Evolutionary conservation across 1,140 invertebrate species (phyloP), one percentile per base, ranked within the genome.

Genomic region (Dendroctonus valens): DNA sequence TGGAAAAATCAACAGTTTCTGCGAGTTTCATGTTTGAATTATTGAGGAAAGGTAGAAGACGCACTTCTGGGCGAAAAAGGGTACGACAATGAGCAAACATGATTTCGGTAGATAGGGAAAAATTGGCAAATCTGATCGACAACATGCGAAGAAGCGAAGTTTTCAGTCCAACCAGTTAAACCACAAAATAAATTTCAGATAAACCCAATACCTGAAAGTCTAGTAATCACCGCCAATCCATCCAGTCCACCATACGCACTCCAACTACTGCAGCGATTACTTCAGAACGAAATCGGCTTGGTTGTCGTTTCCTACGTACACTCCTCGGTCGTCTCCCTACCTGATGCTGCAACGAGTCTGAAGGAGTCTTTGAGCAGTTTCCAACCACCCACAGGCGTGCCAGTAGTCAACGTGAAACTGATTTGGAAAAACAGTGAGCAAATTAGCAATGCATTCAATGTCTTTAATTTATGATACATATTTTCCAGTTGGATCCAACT

Each of bases 351-450:
- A 52, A 73, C 67, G 59, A 69, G 59, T 70, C 81, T 67, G 52
- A 63, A 51, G 49, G 69, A 71, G 63, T 72, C 51, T 71, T 80
- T 72, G 48, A 63, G 68, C 66, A 71, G 60, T 67, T 64, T 71
- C 65, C 62, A 44, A 53, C 55, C 44, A 41, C 68, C 49, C 68
- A 74, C 73, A 69, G 68, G 55, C n/a, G 67, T 77, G 40, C 75
- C 75, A 41, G 72, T 81, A 69, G 69, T 90, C 26, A 83, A 85
- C 66, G 62, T 91, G 6, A 84, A 82, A 68, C 74, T 93, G 65
- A 89, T 93, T 75, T 92, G 90, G 87, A 91, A 90, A 83, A 79
- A 86, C 79, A 84, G 90, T 92, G 83, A 82, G 79, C 5, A n/a
- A 0, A 48, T n/a, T 48, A 48, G 14, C 7, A 48, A n/a, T 48